phyloP scores from a whole-genome alignment of 2,797 vertebrate genomes.

The Muscicapa comitata region DNA sequence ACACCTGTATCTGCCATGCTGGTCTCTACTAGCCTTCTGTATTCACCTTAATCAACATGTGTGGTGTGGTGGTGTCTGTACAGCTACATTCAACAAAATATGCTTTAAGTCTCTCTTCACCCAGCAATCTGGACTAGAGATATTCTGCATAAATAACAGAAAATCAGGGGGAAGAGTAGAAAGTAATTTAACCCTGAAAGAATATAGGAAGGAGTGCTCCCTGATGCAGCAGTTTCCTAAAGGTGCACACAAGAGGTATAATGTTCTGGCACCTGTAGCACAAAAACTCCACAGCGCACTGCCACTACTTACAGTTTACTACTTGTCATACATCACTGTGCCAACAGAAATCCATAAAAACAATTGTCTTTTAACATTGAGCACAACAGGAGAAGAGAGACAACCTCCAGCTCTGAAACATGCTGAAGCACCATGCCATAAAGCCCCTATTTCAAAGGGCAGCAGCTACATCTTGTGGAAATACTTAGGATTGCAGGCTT shows the following conservation, averaged over 20 bases:
- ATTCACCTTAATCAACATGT: neutral
- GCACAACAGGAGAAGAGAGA: too few species aligned
- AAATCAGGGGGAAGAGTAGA: neutral
- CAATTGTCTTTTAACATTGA: neutral
- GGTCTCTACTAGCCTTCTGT: neutral
- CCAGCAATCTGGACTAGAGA: neutral
- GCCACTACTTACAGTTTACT: neutral
- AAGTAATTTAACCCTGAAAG: neutral
- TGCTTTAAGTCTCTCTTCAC: neutral
- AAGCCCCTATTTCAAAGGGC: neutral
- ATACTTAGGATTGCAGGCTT: neutral
- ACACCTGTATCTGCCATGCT: neutral
- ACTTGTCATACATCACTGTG: neutral
- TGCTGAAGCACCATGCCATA: rapidly evolving
- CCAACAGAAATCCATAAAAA: neutral
- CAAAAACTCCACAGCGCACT: neutral
- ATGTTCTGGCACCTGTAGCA: neutral
- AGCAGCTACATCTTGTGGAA: conserved; percentile 43
- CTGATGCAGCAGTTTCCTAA: neutral
- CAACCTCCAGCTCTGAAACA: rapidly evolving
- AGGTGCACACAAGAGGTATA: too few species aligned
- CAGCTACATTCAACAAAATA: neutral
- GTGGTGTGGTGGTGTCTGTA: rapidly evolving
- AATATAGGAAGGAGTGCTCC: neutral
- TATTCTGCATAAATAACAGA: neutral